Conservation (phyloP, 2,113 vertebrate genomes). For the Tonatia bakeri region DNA sequence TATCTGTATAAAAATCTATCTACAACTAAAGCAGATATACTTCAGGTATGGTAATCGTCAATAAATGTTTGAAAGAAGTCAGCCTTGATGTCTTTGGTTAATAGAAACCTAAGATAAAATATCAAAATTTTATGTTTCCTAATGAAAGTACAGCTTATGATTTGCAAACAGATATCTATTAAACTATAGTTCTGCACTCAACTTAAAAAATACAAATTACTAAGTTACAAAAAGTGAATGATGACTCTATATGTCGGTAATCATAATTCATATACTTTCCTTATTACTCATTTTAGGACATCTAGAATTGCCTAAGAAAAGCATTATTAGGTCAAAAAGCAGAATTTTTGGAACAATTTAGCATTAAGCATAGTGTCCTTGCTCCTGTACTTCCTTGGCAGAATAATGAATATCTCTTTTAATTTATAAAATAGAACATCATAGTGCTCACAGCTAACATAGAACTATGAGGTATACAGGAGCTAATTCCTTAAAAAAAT, state of each 20-base stretch:
- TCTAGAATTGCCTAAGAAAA: not conserved
- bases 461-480: not conserved
- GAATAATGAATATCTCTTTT: not conserved
- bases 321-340: not conserved
- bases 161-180: not conserved
- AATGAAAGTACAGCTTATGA: not conserved
- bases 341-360: not conserved
- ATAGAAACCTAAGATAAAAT: not conserved
- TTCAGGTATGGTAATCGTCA: not conserved
- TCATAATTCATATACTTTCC: not conserved
- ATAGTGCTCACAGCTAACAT: not conserved
- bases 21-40: not conserved
- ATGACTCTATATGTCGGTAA: not conserved
- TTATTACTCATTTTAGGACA: not conserved
- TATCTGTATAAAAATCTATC: conserved; percentile 11
- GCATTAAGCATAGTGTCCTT: not conserved
- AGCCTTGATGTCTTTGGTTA: not conserved
- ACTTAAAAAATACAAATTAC: not conserved
- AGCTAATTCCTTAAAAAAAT: not conserved
- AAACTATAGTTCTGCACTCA: not conserved
- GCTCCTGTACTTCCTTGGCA: not conserved
- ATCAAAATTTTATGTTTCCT: not conserved
- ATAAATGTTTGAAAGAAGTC: not conserved
- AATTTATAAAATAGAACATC: not conserved
- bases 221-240: not conserved